Conservation (phyloP, 1,140 invertebrate species). For the Orchestia grillus region DNA sequence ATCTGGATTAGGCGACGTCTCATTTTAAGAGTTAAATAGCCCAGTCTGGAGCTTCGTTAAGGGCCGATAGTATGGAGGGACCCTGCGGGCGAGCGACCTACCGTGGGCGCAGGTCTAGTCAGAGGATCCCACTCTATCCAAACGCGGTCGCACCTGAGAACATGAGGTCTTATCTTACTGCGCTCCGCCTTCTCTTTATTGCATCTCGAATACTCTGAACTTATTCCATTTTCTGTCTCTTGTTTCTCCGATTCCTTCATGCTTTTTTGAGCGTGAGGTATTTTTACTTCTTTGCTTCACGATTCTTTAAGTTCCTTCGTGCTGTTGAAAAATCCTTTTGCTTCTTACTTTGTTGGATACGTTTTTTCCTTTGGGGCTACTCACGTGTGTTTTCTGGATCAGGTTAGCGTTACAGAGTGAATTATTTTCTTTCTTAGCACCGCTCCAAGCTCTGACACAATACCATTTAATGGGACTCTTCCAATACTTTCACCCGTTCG, state of each 20-base stretch:
- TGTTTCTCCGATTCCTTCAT: not conserved
- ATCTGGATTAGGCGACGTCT: slow-evolving; percentile 6
- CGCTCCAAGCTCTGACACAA: too few relatives aligned
- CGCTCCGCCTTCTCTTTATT: not conserved
- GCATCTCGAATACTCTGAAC: not conserved
- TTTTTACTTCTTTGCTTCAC: too few relatives aligned
- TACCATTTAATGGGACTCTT: not conserved
- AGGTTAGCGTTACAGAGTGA: too few relatives aligned
- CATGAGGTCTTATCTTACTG: not conserved
- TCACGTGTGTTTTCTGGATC: too few relatives aligned
- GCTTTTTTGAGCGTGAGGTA: not conserved
- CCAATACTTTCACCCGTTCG: too few relatives aligned
- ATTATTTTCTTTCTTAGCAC: not conserved
- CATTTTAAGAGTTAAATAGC: not conserved
- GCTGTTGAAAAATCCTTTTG: not conserved
- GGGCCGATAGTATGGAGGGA: not conserved
- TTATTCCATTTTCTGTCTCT: not conserved
- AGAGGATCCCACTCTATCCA: not conserved
- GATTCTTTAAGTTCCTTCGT: too few relatives aligned
- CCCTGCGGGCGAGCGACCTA: not conserved
- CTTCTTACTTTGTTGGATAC: not conserved
- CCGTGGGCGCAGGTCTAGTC: not conserved
- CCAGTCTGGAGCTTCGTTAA: not conserved
- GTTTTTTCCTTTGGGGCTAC: not conserved
- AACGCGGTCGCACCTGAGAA: not conserved